These are phyloP conservation scores for Myxocyprinus asiaticus DNA, from an alignment of 2,113 vertebrate genomes.

Conservation along the genomic window DNA sequence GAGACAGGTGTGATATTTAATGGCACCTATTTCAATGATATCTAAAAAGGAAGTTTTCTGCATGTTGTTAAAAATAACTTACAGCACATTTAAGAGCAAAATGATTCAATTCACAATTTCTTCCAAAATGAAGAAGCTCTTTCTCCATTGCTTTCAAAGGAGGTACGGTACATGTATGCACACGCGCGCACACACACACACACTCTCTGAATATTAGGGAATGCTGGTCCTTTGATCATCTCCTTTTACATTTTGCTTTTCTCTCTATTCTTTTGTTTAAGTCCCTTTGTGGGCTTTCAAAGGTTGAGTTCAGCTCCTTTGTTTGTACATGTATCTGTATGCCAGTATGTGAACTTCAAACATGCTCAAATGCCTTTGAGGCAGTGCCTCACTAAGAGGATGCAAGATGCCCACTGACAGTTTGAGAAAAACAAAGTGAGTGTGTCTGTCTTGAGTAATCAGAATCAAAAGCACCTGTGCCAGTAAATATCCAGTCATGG, in stretches of 20 bases:
- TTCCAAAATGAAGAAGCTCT: not conserved
- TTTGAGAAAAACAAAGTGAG: not conserved
- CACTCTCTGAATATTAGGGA: not conserved
- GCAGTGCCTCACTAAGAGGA: conserved; percentile 3
- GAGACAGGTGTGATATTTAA: too few species aligned
- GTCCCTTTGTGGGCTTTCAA: conserved; percentile 1
- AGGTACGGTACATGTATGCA: too few species aligned
- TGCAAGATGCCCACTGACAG: conserved; percentile 14
- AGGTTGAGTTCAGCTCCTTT: conserved; percentile 18
- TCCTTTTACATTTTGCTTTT: conserved; percentile 21
- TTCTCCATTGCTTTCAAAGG: conserved; percentile 26
- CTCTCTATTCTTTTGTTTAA: conserved; percentile 8
- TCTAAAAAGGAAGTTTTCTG: too few species aligned
- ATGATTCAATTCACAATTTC: too few species aligned
- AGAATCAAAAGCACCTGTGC: not conserved
- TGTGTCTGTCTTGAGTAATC: not conserved
- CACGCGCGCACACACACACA: not conserved
- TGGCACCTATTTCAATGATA: too few species aligned
- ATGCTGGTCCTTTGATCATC: conserved; percentile 19
- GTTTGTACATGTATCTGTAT: not conserved
- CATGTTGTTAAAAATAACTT: too few species aligned
- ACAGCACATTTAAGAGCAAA: too few species aligned
- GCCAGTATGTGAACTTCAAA: conserved; percentile 30
- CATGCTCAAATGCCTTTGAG: conserved; percentile 21
- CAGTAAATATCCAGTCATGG: too few species aligned